Percentiles rank a stretch among this genome's conserved stretches.
Evolutionary conservation across 2,888 invertebrate species (phyloP).

Genomic region (Vesta saturnalis): DNA sequence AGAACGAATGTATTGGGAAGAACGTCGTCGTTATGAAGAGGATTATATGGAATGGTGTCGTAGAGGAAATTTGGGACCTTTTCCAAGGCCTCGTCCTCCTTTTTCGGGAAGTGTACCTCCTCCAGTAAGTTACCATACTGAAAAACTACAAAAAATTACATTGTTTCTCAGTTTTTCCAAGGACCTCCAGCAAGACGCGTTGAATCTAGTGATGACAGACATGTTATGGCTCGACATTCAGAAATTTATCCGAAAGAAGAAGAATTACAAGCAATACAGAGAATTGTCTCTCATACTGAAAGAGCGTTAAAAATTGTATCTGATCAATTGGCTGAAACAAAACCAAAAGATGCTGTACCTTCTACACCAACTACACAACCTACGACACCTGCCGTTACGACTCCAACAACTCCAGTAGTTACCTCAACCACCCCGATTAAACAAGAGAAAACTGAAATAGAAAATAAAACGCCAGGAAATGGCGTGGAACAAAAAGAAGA

Average conservation of each 20-base stretch:
- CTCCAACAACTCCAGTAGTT: constrained; percentile 22
- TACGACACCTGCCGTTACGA: constrained; percentile 19
- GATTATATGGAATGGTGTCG: constrained; percentile 80
- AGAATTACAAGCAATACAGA: constrained; percentile 89
- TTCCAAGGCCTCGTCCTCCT: constrained; percentile 60
- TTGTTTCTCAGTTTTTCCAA: constrained; percentile 62
- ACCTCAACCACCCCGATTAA: constrained; percentile 10
- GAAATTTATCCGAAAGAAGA: constrained; percentile 94
- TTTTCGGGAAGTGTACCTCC: constrained; percentile 61
- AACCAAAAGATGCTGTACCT: constrained; percentile 52
- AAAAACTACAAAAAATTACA: background rate
- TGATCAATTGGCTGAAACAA: constrained; percentile 80
- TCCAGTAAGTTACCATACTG: constrained; percentile 54
- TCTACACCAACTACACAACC: constrained; percentile 53
- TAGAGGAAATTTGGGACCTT: constrained; percentile 69
- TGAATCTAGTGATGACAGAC: constrained; percentile 95
- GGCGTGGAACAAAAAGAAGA: constrained; percentile 68
- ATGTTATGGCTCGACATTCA: constrained; percentile 92
- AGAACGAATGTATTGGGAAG: constrained; percentile 90
- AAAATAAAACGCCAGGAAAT: constrained; percentile 63
- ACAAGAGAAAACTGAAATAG: constrained; percentile 22
- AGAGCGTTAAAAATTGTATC: constrained; percentile 94
- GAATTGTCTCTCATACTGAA: constrained; percentile 92
- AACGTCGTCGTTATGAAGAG: constrained; percentile 78
- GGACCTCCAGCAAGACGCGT: constrained; percentile 78